Percentiles rank a stretch among this genome's conserved stretches.
Conservation (phyloP, 2,113 vertebrate genomes). For the Cyanoramphus novaezelandiae region DNA sequence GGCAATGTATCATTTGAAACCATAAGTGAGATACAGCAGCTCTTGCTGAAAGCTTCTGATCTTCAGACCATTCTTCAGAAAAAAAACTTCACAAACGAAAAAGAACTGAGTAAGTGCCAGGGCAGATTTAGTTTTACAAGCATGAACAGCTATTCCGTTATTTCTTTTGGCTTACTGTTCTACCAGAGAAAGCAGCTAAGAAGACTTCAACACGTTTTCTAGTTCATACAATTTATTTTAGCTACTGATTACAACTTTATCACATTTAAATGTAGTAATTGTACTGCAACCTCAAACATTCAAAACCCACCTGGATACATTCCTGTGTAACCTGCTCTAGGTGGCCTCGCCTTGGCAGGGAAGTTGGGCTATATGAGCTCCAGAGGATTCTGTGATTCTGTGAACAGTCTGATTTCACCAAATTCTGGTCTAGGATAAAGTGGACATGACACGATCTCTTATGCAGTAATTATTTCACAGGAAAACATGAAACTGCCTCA, state of each 20-base stretch:
- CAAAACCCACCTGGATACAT: background rate
- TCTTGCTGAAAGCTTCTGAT: background rate
- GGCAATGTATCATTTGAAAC: background rate
- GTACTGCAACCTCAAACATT: background rate
- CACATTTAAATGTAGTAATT: background rate
- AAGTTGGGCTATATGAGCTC: background rate
- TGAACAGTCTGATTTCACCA: background rate
- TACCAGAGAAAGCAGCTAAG: background rate
- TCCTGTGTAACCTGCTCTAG: background rate
- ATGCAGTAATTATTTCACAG: background rate
- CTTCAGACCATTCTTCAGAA: background rate
- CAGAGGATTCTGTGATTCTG: background rate
- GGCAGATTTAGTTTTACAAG: background rate
- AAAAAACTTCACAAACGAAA: background rate
- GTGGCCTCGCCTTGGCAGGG: background rate
- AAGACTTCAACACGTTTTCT: background rate
- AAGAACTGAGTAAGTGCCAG: background rate
- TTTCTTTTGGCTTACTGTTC: background rate
- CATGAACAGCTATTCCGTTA: background rate
- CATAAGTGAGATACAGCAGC: background rate
- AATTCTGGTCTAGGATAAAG: background rate
- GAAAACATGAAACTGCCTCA: background rate
- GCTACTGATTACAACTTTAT: background rate
- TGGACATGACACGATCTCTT: background rate
- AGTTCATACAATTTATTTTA: background rate